phyloP scores from a whole-genome alignment of 2,797 vertebrate species.

The Coreius guichenoti region DNA sequence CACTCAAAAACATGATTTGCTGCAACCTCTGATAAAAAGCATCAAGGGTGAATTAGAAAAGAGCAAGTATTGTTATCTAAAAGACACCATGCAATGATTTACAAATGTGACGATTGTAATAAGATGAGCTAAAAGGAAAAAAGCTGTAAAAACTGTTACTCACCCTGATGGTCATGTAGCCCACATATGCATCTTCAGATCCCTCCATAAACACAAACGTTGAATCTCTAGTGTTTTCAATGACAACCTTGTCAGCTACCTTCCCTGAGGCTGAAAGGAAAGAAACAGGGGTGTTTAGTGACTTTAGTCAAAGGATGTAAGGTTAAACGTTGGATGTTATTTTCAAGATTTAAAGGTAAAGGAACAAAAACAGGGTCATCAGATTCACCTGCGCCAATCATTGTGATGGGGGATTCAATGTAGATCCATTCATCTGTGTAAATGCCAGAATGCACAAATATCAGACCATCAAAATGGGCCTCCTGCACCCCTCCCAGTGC shows the following conservation, averaged over 20 bases:
- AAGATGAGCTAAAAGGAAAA: background rate
- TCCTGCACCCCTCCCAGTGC: constrained; percentile 98
- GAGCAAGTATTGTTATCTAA: background rate
- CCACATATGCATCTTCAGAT: constrained; percentile 98
- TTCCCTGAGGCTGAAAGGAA: constrained; percentile 89
- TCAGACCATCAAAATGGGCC: constrained; percentile 98
- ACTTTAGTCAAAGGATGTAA: background rate
- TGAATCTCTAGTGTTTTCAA: constrained; percentile 99
- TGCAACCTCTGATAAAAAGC: background rate
- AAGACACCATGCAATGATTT: background rate
- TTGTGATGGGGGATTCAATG: constrained; percentile 99
- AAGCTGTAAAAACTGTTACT: constrained; percentile 59
- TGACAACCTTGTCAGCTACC: constrained; percentile 99
- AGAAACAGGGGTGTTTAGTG: background rate
- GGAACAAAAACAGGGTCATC: background rate
- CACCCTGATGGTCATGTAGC: constrained; percentile 99
- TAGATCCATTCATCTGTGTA: constrained; percentile 99
- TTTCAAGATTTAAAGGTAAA: background rate
- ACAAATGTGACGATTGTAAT: background rate
- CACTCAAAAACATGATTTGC: background rate
- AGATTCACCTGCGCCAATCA: constrained; percentile 95
- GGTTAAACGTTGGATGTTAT: background rate
- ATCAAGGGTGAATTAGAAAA: background rate
- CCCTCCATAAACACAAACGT: constrained; percentile 99
- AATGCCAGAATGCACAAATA: constrained; percentile 99